phyloP scores from a whole-genome alignment of 2,797 vertebrate genomes.

The Carduelis carduelis region DNA sequence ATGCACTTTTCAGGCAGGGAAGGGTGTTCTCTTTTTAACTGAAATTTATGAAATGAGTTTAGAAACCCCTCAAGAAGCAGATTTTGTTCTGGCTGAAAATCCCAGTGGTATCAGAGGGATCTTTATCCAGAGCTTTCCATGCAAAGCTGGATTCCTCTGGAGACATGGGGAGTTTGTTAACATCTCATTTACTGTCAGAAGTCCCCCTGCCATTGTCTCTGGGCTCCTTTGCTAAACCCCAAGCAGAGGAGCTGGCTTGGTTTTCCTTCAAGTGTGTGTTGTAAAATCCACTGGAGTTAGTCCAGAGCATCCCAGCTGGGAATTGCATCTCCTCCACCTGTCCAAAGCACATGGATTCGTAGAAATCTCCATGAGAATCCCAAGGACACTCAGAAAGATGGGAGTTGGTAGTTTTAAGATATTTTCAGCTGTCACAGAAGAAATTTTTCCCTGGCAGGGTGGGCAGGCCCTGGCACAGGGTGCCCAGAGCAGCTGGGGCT shows the following conservation, averaged over 20 bases:
- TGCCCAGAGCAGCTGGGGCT: background rate
- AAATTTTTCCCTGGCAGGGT: accelerated
- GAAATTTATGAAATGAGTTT: background rate
- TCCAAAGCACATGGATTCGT: accelerated
- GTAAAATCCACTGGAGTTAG: background rate
- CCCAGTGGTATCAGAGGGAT: background rate
- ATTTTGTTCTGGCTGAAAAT: background rate
- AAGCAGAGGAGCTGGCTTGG: background rate
- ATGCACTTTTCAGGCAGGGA: background rate
- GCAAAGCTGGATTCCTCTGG: background rate
- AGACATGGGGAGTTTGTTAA: background rate
- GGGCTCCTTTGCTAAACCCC: background rate
- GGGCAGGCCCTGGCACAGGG: background rate
- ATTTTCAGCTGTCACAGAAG: background rate
- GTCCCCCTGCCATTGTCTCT: background rate
- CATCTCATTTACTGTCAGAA: background rate
- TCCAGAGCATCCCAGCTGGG: background rate
- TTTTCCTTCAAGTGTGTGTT: background rate
- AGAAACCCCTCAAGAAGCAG: background rate
- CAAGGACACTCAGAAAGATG: accelerated
- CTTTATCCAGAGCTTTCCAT: background rate
- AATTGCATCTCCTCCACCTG: accelerated
- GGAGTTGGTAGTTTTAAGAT: background rate
- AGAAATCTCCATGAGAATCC: background rate
- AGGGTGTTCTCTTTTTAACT: background rate